Base-by-base conservation (phyloP, 2,113 vertebrate genomes). In the Oceanodroma tethys region DNA sequence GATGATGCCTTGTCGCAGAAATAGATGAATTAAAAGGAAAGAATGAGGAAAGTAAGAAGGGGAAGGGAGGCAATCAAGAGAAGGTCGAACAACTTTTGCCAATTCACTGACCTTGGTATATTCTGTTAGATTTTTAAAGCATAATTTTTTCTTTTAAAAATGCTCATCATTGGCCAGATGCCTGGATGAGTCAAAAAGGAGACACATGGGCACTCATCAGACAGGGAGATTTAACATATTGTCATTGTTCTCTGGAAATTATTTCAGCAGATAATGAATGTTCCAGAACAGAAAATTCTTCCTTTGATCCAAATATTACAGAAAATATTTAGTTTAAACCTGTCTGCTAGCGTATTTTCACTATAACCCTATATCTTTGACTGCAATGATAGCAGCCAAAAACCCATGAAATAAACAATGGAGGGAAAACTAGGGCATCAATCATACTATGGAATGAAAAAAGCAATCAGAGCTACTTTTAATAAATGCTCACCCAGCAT, bases 291-390 rank as follows among this genome's bases (percentile, higher is more conserved):
- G 26, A 72, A 65, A 83, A 86, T 25, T 75, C 65, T 84, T 88
- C 47, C 36, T 92, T 88, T 94, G 16, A 18, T 73, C 45, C 81
- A 93, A 93, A 63, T 84, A 81, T 70, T 95, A 72, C 50, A 68
- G 62, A 87, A 95, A 93, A 90, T 72, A 96, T 86, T 95, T 94
- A 70, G 72, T 67, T 90, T 58, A 76, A 95, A 87, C 22, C n/a
- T 79, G 40, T 42, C 70, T 76, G 62, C 17, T 62, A 60, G 66
- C 19, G 42, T 55, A 68, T 75, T 86, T 87, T 87, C 48, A 75
- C n/a, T 40, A 26, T 52, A 80, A 45, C 4, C 1, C 3, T 45
- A 2, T 79, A 47, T 40, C n/a, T 87, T 81, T 82, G 82, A 82
- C 55, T 79, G 23, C 45, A 95, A 86, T 8, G 11, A 65, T 40